Evolutionary conservation across 2,888 invertebrate species (phyloP), one percentile per base, ranked within the genome.

Genomic region (Cataglyphis cursor): DNA sequence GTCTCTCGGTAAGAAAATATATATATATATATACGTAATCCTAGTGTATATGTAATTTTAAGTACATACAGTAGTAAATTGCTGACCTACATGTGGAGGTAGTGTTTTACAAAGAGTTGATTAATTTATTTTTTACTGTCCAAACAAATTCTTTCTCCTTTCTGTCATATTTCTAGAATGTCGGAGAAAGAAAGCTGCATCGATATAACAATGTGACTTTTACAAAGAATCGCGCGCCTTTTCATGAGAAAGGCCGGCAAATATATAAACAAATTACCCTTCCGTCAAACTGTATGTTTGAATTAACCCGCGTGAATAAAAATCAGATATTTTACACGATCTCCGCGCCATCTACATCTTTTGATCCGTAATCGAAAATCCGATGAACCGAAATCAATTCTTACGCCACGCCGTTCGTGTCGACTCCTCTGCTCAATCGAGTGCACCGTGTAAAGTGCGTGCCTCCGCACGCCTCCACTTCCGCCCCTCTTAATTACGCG

Each of bases 1-100:
- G 82, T 89, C 82, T 89, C 84, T 81, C 86, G 74, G 86, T 90
- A 90, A 88, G 90, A 89, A 90, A 90, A 90, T 90, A 90, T 87
- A 89, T 84, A 76, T 44, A 90, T 87, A 89, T 84, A 76, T 51
- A 8, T 88, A 80, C 76, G 18, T 73, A 83, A 85, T 72, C 62
- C 61, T 82, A 78, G 78, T 84, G 35, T 51, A 54, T 72, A 84
- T 68, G 61, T 64, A 61, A 51, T 48, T 48, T 81, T 82, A 87
- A 89, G 78, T 89, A 87, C 80, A 8, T n/a, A 44, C 44, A 51
- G 31, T 12, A 75, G 44, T 74, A 81, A 86, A 82, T 78, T 38
- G 72, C 72, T 66, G 62, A 54, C 68, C 83, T 61, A 76, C 59
- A 62, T 74, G 81, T 83, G 81, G 81, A 83, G 86, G 82, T 87